Conservation (phyloP, 1,140 invertebrate genomes). For the Procambarus virginalis region DNA sequence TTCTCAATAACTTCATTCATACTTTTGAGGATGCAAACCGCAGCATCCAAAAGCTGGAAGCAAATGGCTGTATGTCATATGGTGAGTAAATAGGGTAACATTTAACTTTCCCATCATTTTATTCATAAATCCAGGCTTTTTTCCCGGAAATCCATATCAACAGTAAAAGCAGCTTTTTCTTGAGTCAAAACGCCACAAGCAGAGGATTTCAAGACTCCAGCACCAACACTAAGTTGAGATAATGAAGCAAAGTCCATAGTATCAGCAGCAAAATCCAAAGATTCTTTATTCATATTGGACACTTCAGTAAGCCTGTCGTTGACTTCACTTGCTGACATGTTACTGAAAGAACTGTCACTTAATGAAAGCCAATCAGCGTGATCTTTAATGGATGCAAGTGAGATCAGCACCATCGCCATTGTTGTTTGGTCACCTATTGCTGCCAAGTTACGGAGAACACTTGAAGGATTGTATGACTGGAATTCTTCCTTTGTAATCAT, state of each 20-base stretch:
- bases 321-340: neutral
- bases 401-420: conserved; percentile 11
- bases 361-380: conserved; percentile 38
- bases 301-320: neutral
- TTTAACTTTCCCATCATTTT: conserved; percentile 25
- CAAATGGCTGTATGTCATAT: conserved; percentile 9
- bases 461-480: neutral
- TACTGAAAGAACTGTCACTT: too few relatives aligned
- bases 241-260: conserved; percentile 31
- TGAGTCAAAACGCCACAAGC: conserved; percentile 5
- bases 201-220: conserved; percentile 17
- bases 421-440: conserved; percentile 14
- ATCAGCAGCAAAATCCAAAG: neutral
- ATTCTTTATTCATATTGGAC: conserved; percentile 15
- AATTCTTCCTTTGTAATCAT: conserved; percentile 23
- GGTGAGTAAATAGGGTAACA: conserved; percentile 7
- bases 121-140: neutral
- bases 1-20: conserved; percentile 33
- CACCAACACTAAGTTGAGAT: conserved; percentile 19
- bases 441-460: neutral
- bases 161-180: conserved; percentile 21
- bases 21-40: neutral
- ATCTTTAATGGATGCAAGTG: conserved; percentile 4
- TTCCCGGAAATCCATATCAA: conserved; percentile 31
- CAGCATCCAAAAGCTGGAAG: conserved; percentile 6